phyloP scores from a whole-genome alignment of 2,113 vertebrate species.

The Spilogale gracilis region DNA sequence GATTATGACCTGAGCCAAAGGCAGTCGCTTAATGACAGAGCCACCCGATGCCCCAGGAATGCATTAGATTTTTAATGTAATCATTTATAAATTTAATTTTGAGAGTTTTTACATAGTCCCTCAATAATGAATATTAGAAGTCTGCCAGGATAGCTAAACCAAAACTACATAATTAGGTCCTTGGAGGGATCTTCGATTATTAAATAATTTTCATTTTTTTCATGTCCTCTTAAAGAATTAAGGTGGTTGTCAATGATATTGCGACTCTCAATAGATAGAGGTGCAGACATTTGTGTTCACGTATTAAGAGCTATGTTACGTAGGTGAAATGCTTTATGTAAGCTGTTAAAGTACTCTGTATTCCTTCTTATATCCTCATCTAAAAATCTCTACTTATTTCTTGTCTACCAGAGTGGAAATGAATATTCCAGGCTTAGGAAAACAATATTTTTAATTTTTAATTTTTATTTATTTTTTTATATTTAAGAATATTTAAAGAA shows the following conservation, averaged over 20 bases:
- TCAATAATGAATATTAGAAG: not conserved
- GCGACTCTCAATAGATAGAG: not conserved
- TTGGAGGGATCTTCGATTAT: not conserved
- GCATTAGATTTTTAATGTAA: not conserved
- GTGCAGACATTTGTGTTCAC: not conserved
- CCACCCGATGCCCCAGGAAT: not conserved
- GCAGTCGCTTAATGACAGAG: too few relatives aligned
- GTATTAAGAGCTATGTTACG: not conserved
- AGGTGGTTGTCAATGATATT: not conserved
- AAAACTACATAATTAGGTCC: not conserved
- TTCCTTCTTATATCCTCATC: not conserved
- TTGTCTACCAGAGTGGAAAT: not conserved
- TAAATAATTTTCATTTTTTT: not conserved
- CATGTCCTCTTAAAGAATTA: not conserved
- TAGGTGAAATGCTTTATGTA: not conserved
- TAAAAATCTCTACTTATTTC: not conserved
- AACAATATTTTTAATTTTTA: not conserved
- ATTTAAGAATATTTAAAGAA: not conserved
- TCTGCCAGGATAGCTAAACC: not conserved
- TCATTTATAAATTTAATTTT: not conserved
- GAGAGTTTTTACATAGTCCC: not conserved
- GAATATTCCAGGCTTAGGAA: not conserved
- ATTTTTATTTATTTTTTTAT: not conserved
- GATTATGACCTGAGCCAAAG: too few relatives aligned
- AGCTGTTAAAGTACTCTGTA: not conserved